Percentiles rank a stretch among this genome's conserved stretches.
phyloP scores from a whole-genome alignment of 2,888 invertebrate species.

The Tuberolachnus salignus region DNA sequence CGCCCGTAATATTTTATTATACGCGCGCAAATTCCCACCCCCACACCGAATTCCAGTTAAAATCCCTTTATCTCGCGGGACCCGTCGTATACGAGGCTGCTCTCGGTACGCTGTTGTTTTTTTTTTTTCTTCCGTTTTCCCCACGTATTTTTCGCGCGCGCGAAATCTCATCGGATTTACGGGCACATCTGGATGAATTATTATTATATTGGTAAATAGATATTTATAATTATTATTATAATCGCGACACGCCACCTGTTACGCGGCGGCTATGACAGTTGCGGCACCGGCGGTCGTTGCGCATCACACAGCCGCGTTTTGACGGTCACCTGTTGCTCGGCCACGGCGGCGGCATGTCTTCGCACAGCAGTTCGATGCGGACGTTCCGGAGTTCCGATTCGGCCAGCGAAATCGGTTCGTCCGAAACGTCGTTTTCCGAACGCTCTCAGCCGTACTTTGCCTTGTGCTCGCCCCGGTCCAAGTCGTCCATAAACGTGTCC shows the following conservation, averaged over 20 bases:
- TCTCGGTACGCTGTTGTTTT: too few relatives aligned
- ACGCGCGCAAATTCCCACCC: too few relatives aligned
- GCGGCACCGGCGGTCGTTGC: background rate
- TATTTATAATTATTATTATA: too few relatives aligned
- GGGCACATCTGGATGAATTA: too few relatives aligned
- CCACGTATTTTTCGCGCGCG: too few relatives aligned
- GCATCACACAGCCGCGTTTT: background rate
- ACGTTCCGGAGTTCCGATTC: constrained; percentile 53
- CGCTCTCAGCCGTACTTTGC: constrained; percentile 45
- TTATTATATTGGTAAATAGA: too few relatives aligned
- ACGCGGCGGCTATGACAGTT: background rate
- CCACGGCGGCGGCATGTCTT: constrained; percentile 22
- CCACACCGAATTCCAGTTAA: too few relatives aligned
- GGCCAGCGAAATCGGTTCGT: constrained; percentile 45
- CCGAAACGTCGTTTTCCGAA: constrained; percentile 54
- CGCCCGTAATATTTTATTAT: background rate
- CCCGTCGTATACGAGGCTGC: too few relatives aligned
- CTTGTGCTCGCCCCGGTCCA: constrained; percentile 45
- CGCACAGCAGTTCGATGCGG: constrained; percentile 50
- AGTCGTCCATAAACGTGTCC: constrained; percentile 43
- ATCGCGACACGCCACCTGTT: background rate
- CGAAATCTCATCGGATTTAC: too few relatives aligned
- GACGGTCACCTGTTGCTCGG: constrained; percentile 39
- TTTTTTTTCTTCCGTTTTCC: too few relatives aligned
- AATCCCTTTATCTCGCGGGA: too few relatives aligned